Percentiles rank a stretch among this genome's conserved stretches.
phyloP scores from a whole-genome alignment of 2,797 vertebrate species.

The Clarias laeviceps region DNA sequence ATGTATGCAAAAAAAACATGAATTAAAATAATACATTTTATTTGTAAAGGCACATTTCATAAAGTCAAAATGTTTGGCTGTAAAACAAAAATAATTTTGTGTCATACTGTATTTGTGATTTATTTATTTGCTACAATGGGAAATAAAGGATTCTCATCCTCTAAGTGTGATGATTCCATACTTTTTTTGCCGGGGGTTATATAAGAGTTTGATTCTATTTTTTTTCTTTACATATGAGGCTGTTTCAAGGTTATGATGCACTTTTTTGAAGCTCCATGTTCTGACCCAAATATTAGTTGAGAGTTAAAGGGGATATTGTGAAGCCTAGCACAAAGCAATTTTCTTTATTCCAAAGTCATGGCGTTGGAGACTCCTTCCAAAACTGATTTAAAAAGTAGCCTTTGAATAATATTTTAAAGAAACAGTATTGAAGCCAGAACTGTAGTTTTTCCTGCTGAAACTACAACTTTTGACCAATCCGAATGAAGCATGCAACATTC shows the following conservation, averaged over 20 bases:
- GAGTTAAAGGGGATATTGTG: neutral
- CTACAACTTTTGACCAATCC: neutral
- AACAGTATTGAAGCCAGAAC: neutral
- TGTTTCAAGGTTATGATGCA: neutral
- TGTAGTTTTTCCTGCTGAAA: neutral
- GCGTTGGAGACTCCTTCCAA: neutral
- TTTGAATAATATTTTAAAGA: neutral
- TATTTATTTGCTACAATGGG: too few species aligned
- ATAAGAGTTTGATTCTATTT: neutral
- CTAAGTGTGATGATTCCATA: too few species aligned
- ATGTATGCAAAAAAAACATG: too few species aligned
- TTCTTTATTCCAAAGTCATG: neutral
- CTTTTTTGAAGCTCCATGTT: neutral
- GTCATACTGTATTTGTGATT: too few species aligned
- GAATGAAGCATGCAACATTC: neutral
- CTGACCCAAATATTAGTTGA: neutral
- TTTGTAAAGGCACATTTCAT: too few species aligned
- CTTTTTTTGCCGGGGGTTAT: too few species aligned
- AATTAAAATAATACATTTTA: too few species aligned
- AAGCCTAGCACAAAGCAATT: neutral
- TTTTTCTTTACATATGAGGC: neutral
- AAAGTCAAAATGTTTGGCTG: too few species aligned
- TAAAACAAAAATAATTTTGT: too few species aligned
- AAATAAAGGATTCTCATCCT: too few species aligned
- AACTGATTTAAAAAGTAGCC: neutral